These are phyloP conservation scores for Bubo bubo DNA, from an alignment of 2,113 vertebrate species.

Conservation along the genomic window DNA sequence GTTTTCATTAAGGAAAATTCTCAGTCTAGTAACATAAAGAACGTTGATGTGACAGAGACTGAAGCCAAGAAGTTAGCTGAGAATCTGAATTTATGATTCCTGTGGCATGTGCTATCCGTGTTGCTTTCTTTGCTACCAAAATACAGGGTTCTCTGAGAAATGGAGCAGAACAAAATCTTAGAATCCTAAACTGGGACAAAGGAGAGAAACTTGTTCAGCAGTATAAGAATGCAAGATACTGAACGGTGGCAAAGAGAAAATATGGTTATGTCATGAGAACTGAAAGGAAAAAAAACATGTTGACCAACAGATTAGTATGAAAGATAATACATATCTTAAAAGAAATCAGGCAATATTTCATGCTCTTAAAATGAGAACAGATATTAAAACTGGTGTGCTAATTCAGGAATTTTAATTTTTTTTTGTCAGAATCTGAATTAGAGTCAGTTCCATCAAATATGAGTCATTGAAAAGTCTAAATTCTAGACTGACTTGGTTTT, in stretches of 20 bases:
- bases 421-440: neutral
- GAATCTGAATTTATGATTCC: neutral
- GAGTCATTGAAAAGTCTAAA: neutral
- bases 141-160: neutral
- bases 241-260: neutral
- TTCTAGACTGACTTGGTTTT: neutral
- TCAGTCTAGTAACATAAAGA: neutral
- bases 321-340: neutral
- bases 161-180: neutral
- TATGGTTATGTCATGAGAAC: neutral
- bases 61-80: neutral
- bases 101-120: neutral
- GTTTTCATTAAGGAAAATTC: neutral
- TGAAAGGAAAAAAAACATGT: neutral
- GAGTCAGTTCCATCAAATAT: neutral
- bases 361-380: neutral
- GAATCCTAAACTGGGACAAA: neutral
- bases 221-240: neutral
- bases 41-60: neutral
- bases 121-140: neutral
- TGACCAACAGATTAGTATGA: neutral
- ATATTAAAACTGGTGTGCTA: neutral
- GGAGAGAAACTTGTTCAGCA: rapidly evolving
- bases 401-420: neutral
- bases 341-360: neutral